phyloP scores from a whole-genome alignment of 1,140 invertebrate genomes.

The Hyles vespertilio region DNA sequence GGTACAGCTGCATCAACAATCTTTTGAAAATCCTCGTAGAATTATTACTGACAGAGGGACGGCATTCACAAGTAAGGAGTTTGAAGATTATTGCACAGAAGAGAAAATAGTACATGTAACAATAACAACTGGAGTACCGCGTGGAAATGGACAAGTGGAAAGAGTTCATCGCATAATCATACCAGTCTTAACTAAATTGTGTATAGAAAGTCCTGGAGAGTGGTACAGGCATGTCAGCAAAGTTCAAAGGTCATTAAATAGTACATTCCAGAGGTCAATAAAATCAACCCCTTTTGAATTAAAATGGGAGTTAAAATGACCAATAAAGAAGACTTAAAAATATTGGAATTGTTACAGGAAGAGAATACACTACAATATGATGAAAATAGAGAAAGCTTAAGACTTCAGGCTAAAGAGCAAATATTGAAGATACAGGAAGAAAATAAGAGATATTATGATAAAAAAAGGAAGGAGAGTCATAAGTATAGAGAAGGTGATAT shows the following conservation, averaged over 20 bases:
- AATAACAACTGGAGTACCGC: constrained; percentile 4
- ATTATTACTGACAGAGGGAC: background rate
- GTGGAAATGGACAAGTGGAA: constrained; percentile 9
- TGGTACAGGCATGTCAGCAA: constrained; percentile 42
- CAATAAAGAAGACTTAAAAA: background rate
- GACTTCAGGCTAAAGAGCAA: too few species aligned
- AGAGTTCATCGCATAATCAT: background rate
- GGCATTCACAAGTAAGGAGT: background rate
- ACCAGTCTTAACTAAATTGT: constrained; percentile 5
- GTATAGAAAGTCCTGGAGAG: constrained; percentile 23
- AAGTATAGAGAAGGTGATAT: too few species aligned
- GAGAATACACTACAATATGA: background rate
- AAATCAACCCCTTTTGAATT: constrained; percentile 45
- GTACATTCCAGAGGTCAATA: constrained; percentile 41
- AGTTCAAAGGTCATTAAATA: constrained; percentile 45
- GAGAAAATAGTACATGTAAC: background rate
- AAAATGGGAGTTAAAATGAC: constrained; percentile 39
- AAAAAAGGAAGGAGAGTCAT: too few species aligned
- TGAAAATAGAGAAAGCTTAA: too few species aligned
- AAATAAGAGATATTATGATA: too few species aligned
- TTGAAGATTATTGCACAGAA: background rate
- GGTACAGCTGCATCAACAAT: too few species aligned
- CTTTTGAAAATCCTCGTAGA: too few species aligned
- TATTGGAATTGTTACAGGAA: constrained; percentile 2
- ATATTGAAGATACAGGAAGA: too few species aligned